These are phyloP conservation scores for Staurois parvus DNA, from an alignment of 2,797 vertebrate species.

Conservation along the genomic window DNA sequence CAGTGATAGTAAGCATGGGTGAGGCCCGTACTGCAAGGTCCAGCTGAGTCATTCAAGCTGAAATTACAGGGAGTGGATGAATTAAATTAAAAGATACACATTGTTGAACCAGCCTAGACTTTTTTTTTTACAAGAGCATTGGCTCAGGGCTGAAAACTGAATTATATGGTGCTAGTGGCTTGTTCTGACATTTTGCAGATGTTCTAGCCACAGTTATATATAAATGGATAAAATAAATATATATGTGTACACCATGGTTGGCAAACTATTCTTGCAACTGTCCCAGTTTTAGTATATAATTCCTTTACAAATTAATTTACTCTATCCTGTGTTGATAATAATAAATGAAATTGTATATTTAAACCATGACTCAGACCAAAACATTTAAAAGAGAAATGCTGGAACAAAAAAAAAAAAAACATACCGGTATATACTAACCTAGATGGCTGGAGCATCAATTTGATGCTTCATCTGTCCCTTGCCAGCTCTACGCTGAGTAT, in stretches of 20 bases:
- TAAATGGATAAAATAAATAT: background rate
- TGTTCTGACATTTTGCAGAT: conserved; percentile 11
- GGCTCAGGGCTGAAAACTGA: conserved; percentile 25
- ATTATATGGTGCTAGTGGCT: conserved; percentile 56
- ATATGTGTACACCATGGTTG: background rate
- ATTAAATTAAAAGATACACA: conserved; percentile 37
- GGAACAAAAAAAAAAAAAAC: too few relatives aligned
- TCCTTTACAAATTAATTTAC: background rate
- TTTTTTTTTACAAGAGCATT: conserved; percentile 21
- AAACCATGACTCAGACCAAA: background rate
- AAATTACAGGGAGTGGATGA: conserved; percentile 51
- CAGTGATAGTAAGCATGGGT: conserved; percentile 29
- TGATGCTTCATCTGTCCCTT: too few relatives aligned
- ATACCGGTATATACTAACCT: too few relatives aligned
- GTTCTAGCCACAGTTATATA: background rate
- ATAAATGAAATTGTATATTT: background rate
- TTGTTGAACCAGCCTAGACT: background rate
- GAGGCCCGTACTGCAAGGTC: conserved; percentile 33
- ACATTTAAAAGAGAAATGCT: background rate
- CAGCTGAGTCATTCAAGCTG: conserved; percentile 41
- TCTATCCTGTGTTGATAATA: background rate
- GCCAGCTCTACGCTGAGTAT: too few relatives aligned
- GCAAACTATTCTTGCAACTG: background rate
- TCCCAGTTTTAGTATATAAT: background rate
- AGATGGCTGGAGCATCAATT: too few relatives aligned